A percentile compares a stretch with the other conserved stretches of the same genome.
These are phyloP conservation scores for Microplitis deprimator DNA, from an alignment of 2,888 invertebrate genomes.

Conservation along the genomic window DNA sequence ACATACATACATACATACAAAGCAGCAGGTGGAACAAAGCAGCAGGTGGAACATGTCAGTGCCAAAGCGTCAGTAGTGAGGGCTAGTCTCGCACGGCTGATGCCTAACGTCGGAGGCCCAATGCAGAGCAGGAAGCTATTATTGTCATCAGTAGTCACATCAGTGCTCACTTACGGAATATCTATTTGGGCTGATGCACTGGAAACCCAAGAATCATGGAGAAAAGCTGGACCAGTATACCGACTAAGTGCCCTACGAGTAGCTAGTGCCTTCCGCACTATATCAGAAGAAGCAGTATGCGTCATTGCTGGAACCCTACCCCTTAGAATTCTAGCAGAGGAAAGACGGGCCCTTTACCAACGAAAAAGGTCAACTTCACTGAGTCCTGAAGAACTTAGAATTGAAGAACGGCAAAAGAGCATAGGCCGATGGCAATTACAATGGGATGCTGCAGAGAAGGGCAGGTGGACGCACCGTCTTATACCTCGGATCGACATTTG, in stretches of 20 bases:
- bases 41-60: constrained; percentile 33
- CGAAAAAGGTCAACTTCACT: neutral
- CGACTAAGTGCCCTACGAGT: constrained; percentile 39
- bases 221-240: constrained; percentile 14
- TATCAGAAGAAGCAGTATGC: too few relatives aligned
- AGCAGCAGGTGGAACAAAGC: too few relatives aligned
- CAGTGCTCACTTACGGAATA: constrained; percentile 32
- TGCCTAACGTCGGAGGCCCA: constrained; percentile 42
- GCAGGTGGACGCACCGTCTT: neutral
- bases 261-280: constrained; percentile 14
- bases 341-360: neutral
- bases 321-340: neutral
- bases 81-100: constrained; percentile 23
- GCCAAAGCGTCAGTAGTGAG: constrained; percentile 38
- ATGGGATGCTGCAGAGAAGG: neutral
- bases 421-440: neutral
- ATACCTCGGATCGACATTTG: neutral
- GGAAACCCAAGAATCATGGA: neutral
- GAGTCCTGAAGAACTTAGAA: neutral
- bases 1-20: too few relatives aligned
- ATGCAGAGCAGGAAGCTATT: constrained; percentile 36
- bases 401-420: neutral
- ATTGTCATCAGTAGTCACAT: constrained; percentile 42
- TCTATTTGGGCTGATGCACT: constrained; percentile 40
- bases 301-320: neutral